Base-by-base conservation (phyloP, 1,140 invertebrate genomes). In the Macrobrachium rosenbergii region DNA sequence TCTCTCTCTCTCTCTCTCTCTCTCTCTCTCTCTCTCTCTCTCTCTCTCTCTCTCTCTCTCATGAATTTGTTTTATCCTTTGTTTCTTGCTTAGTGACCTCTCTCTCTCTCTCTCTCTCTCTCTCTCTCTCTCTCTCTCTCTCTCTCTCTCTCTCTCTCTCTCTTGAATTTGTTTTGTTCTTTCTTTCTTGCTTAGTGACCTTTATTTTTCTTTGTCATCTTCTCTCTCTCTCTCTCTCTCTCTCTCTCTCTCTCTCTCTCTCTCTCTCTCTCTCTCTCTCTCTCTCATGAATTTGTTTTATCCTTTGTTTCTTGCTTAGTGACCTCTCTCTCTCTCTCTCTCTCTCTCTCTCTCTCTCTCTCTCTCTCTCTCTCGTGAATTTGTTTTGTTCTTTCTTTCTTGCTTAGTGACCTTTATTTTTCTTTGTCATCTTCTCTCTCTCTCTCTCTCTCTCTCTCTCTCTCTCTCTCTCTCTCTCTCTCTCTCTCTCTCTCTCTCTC, bases 241-340 rank as follows among this genome's bases (percentile, higher is more conserved):
- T 69, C 67, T 69, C 67, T 69, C 75, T 77, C 75, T 77, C 75
- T 77, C 75, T 77, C 75, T 77, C 75, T 77, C 75, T 77, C 75
- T 77, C 75, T 77, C 75, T 77, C 75, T 45, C 75, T 77, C 75
- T 45, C 75, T 77, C 75, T 77, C 75, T 77, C 75, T 77, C 75
- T 77, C 75, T 77, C 75, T 77, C n/a, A n/a, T n/a, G n/a, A n/a
- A n/a, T n/a, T n/a, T n/a, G n/a, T n/a, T n/a, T n/a, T n/a, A n/a
- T n/a, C n/a, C n/a, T n/a, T n/a, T n/a, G n/a, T n/a, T n/a, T n/a
- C n/a, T n/a, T n/a, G n/a, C n/a, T n/a, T n/a, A n/a, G n/a, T n/a
- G n/a, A n/a, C n/a, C n/a, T n/a, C n/a, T n/a, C n/a, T n/a, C n/a
- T n/a, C n/a, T n/a, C n/a, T n/a, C n/a, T n/a, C n/a, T n/a, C n/a